A percentile compares a stretch with the other conserved stretches of the same genome.
Conservation (phyloP, 2,888 invertebrate genomes). For the Cremastinae sp. region DNA sequence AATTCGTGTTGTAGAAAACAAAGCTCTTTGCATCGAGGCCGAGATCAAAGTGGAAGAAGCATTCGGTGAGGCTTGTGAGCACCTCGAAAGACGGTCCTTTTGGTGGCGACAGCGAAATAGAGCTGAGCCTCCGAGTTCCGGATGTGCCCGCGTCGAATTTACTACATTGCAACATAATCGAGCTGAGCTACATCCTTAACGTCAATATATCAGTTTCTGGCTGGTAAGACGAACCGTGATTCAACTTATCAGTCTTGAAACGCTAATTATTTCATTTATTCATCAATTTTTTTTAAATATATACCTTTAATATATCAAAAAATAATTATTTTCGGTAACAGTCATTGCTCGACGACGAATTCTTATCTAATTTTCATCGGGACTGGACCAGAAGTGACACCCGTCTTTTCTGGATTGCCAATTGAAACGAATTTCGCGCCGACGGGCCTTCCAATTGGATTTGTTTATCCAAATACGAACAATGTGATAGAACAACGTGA, state of each 20-base stretch:
- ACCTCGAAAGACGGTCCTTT: conserved; percentile 46
- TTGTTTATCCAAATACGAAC: background rate
- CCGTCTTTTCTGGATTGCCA: background rate
- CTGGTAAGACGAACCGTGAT: conserved; percentile 39
- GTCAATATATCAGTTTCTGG: conserved; percentile 57
- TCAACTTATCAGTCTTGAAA: no score
- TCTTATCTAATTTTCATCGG: conserved; percentile 59
- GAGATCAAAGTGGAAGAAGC: conserved; percentile 28
- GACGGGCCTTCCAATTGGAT: conserved; percentile 28
- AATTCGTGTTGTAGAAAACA: no score
- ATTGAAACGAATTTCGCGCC: background rate
- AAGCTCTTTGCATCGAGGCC: background rate
- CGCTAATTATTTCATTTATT: background rate
- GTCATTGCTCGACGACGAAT: conserved; percentile 50
- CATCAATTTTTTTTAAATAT: background rate
- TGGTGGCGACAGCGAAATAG: conserved; percentile 27
- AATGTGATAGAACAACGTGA: conserved; percentile 50
- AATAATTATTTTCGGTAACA: conserved; percentile 23
- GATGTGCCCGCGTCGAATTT: conserved; percentile 69
- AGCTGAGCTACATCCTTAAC: conserved; percentile 67
- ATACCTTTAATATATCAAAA: background rate
- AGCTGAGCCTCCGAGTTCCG: conserved; percentile 65
- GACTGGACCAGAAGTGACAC: conserved; percentile 38
- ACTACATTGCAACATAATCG: conserved; percentile 69
- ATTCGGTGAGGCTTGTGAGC: conserved; percentile 3